Evolutionary conservation across 2,888 invertebrate species (phyloP), one percentile per base, ranked within the genome.

Genomic region (Yponomeuta cagnagella): DNA sequence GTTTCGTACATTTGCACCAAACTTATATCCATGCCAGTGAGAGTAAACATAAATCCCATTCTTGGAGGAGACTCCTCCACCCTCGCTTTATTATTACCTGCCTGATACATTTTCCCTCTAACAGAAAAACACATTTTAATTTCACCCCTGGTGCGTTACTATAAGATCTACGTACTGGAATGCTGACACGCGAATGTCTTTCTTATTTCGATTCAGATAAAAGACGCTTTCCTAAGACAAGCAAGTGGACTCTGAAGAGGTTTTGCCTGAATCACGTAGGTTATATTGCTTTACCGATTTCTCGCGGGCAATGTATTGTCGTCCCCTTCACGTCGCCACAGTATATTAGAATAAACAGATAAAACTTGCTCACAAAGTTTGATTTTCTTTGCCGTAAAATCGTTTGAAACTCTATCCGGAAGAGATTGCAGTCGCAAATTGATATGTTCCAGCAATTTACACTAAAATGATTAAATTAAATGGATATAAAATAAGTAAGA

Each of bases 1-100:
- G 52, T 58, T 58, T 12, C 52, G 1, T 58, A 15, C 15, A 58
- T 58, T 58, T 58, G 52, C 15, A 58, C 52, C 15, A 15, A 58
- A 58, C 52, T 58, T 58, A 58, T 6, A 58, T 58, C 12, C 15
- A 58, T 58, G 0, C 52, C 15, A 58, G 52, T 58, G 52, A 58
- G 52, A 58, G 52, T 58, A 58, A 58, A 58, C 52, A 58, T 58
- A 58, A 58, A 58, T 58, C 52, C 52, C 52, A 58, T 58, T 58
- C 15, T 58, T 12, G 52, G 52, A 58, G 8, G 15, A 58, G 52
- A 58, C 52, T 2, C 52, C 15, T 12, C 52, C 12, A 58, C 52
- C 52, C 52, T 58, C 52, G 52, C 52, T 58, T 58, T 58, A 58
- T 58, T 58, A 58, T 58, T 58, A 58, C 52, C 52, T 58, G 15